Base-by-base conservation (phyloP, 37 sponge, comb jelly and placozoan genomes). In the Mnemiopsis leidyi region DNA sequence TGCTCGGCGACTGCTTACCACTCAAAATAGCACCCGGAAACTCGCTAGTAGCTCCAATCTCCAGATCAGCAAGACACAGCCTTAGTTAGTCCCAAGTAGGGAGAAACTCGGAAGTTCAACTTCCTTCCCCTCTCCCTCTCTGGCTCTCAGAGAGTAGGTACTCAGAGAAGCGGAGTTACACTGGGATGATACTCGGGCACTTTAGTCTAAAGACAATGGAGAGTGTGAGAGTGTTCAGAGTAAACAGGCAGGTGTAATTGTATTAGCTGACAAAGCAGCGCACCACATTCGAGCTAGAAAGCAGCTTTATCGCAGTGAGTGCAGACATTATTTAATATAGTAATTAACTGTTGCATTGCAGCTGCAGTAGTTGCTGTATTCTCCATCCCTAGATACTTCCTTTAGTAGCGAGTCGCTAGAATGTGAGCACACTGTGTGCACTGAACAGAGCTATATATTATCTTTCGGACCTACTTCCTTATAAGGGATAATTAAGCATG, bases 401-500 rank as follows among this genome's bases (percentile, higher is more conserved):
- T 48, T 48, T 48, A 48, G 9, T 48, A 48, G 9, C 13, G 61
- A 48, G 61, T 48, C 61, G 61, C 61, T 48, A 48, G 9, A 48
- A 48, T 48, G 61, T 48, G 61, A 48, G 61, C 61, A 18, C 61
- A 48, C 61, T 48, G 61, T 48, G 61, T 48, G 61, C 61, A 48
- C 61, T 18, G 61, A 48, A 48, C 61, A 48, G 9, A 48, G 61
- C 61, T 48, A 48, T 48, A 48, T 48, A 48, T 48, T 48, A 48
- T 48, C 61, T 48, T 48, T 48, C 61, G 61, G 61, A 48, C 61
- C 75, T 71, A 71, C 75, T 34, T 30, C 82, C 82, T 20, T 82
- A 82, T 82, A 82, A 33, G 82, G 82, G 1, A 36, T 82, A 34
- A 82, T 82, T 82, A 23, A 30, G 38, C 23, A 34, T 34, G 82